phyloP scores from a whole-genome alignment of 92 coral and sea anemone genomes.

The Epizoanthus ramosus region DNA sequence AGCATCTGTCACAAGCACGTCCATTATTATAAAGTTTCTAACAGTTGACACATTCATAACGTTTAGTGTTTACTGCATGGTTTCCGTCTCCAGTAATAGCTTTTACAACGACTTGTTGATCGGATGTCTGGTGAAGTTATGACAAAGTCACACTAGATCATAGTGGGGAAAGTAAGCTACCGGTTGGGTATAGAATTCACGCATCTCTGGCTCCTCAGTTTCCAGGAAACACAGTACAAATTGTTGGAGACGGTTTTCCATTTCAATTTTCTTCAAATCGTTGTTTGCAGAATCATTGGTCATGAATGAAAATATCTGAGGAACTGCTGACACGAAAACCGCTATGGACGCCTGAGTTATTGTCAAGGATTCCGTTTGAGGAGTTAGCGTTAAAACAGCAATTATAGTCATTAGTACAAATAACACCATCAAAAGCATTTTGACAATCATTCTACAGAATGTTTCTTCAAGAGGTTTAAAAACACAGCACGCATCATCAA shows the following conservation, averaged over 20 bases:
- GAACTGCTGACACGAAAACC: background rate
- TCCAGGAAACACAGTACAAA: background rate
- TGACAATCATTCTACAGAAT: background rate
- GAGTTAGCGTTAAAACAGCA: conserved; percentile 1
- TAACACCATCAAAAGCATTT: background rate
- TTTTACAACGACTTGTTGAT: too few relatives aligned
- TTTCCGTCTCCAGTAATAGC: too few relatives aligned
- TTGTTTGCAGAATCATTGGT: background rate
- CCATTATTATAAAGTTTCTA: too few relatives aligned
- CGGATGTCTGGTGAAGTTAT: too few relatives aligned
- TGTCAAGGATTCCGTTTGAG: background rate
- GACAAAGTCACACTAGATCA: too few relatives aligned
- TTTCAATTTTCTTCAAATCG: background rate
- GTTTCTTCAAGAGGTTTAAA: background rate
- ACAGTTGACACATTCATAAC: too few relatives aligned
- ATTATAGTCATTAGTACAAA: background rate
- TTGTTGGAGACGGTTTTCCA: background rate
- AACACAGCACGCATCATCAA: background rate
- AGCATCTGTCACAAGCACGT: too few relatives aligned
- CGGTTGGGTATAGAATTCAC: too few relatives aligned
- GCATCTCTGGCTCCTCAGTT: background rate
- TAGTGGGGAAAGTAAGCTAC: too few relatives aligned
- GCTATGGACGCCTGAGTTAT: background rate
- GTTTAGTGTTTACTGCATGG: too few relatives aligned
- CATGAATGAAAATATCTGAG: background rate